These are phyloP conservation scores for Halcyon leucocephala DNA, from an alignment of 2,797 vertebrate species.

Conservation along the genomic window DNA sequence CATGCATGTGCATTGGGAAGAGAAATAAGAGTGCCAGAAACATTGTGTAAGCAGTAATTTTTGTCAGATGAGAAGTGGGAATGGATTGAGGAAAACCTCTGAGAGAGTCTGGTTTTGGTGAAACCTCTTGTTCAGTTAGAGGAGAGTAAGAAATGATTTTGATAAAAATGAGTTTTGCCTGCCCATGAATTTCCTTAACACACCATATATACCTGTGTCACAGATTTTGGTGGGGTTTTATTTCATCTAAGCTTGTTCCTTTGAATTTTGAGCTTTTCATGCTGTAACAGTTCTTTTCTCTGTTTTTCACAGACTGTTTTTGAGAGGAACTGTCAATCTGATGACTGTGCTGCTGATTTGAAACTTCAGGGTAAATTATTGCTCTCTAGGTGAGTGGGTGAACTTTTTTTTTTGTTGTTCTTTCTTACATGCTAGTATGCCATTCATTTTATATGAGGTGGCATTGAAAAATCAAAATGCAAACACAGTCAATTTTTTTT, in stretches of 20 bases:
- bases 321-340: conserved; percentile 96
- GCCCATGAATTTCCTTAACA: not conserved
- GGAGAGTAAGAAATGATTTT: not conserved
- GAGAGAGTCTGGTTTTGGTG: not conserved
- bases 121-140: not conserved
- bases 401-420: not conserved
- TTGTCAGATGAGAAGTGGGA: not conserved
- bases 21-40: not conserved
- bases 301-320: conserved; percentile 89
- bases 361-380: conserved; percentile 90
- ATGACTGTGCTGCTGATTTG: conserved; percentile 96
- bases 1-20: not conserved
- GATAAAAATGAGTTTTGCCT: not conserved
- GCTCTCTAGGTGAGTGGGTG: conserved; percentile 87
- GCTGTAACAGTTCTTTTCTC: not conserved
- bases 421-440: not conserved
- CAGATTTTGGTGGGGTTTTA: not conserved
- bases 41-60: not conserved
- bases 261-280: not conserved
- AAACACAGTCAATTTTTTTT: not conserved
- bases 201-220: not conserved
- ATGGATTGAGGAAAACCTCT: not conserved
- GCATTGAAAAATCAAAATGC: not conserved
- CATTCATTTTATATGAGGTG: not conserved
- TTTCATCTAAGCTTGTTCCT: not conserved